Evolutionary conservation across 2,113 vertebrate genomes (phyloP).

Genomic region (Ceratotherium simum): DNA sequence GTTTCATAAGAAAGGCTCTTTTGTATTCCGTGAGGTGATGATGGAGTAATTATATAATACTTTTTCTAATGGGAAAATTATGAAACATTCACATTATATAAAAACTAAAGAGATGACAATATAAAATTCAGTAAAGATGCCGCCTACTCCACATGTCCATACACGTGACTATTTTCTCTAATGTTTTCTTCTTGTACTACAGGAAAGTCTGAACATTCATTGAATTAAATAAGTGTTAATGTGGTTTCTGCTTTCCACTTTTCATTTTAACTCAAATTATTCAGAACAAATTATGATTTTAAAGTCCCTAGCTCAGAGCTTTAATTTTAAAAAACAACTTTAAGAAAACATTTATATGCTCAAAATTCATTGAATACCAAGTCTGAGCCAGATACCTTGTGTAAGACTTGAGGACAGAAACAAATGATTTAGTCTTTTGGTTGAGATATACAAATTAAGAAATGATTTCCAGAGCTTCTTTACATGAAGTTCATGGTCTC

Average conservation of each 20-base stretch:
- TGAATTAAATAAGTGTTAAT: not conserved
- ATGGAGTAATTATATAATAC: not conserved
- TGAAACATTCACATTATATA: not conserved
- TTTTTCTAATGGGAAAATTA: conserved; percentile 20
- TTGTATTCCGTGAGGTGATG: not conserved
- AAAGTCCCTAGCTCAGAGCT: not conserved
- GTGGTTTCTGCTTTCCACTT: not conserved
- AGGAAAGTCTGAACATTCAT: not conserved
- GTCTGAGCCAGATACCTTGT: not conserved
- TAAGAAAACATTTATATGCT: not conserved
- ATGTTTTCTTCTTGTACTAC: not conserved
- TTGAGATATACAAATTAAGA: not conserved
- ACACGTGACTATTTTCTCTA: not conserved
- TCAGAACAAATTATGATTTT: not conserved
- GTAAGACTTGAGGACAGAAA: not conserved
- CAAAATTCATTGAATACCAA: not conserved
- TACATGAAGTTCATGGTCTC: not conserved
- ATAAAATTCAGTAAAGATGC: not conserved
- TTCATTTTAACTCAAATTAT: not conserved
- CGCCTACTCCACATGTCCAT: not conserved
- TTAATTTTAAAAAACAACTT: not conserved
- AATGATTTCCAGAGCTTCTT: not conserved
- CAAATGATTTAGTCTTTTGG: not conserved
- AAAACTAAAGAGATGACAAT: not conserved
- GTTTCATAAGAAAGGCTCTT: not conserved